Evolutionary conservation across 92 coral and sea anemone species (phyloP), one percentile per base, ranked within the genome.

Genomic region (Desmophyllum pertusum): DNA sequence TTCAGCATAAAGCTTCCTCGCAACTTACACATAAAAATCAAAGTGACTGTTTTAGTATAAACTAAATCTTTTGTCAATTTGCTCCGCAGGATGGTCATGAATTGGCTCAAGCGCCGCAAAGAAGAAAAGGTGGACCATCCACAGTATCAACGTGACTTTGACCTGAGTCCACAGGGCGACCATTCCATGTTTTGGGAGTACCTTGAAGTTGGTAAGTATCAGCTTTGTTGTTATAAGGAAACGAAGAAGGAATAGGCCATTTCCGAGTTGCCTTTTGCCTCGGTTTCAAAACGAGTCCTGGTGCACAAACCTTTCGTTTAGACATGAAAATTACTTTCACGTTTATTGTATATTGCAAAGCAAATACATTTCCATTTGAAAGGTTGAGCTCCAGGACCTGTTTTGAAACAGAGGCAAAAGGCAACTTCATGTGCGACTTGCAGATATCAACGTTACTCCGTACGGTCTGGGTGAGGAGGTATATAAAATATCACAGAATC

Each of bases 141-240:
- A 17, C 99, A 92, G 78, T 96, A 93, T 80, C 93, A 92, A 31
- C 95, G 88, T 17, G 99, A 96, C 70, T 92, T 79, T 75, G 93
- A 89, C 69, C 85, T 96, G 21, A 73, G 92, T 31, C 87, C 95
- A 0, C 83, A 86, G 48, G 97, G 93, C 21, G 97, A 90, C 19
- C 98, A 95, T 38, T 84, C 48, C 85, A 94, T 96, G 98, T 96
- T 96, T 83, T 96, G 99, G 99, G 99, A 96, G 79, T 96, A 96
- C 88, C 90, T 96, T 36, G 99, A 96, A 91, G 95, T 96, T 66
- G 99, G 99, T 96, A 85, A 70, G 93, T 80, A 74, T 41, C n/a
- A 25, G 19, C 51, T 23, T 42, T n/a, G 15, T 6, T 68, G 21
- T 17, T 14, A 11, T 43, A 18, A 2, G 4, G n/a, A 7, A 4